Base-by-base conservation (phyloP, 2,888 invertebrate species). In the Sussaba pulchella region DNA sequence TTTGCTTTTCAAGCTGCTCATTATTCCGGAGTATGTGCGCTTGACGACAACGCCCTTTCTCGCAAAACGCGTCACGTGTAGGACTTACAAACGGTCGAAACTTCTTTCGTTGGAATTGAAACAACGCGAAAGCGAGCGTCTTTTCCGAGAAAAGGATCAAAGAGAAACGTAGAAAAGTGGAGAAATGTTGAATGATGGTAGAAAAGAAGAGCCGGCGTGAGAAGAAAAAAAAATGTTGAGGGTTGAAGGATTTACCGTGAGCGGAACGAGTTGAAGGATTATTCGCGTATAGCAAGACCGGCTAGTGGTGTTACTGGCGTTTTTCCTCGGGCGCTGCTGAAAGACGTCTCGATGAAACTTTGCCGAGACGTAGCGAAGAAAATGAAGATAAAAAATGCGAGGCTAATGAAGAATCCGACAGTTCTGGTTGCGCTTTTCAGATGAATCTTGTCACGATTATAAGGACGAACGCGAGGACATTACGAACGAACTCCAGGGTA, bases 1-100 rank as follows among this genome's bases (percentile, higher is more conserved):
- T 84, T 82, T 14, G 43, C 84, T 84, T n/a, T 87, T 85, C 84
- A 82, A 83, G 83, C 80, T 83, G 83, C 87, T 89, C 88, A 87
- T 89, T 89, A 89, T 89, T 89, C 88, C 85, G 87, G 85, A 57
- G 67, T 24, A 41, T 72, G 81, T 73, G 50, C 50, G 52, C 57
- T 36, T 69, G 61, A 50, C 59, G 61, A 50, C 59, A 43, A 59
- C 52, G 66, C 73, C 54, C 61, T 47, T 41, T 9, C 5, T 54
- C 47, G 47, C 61, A 57, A 39, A 64, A 31, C 57, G 26, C 52
- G 73, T 17, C 66, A 39, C 21, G 66, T 26, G 57, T 63, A 39
- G 39, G 12, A 54, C 69, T 67, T 69, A 64, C 66, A 57, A 63
- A 77, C 54, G 63, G 41, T 8, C 26, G 14, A 14, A 41, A 5